Evolutionary conservation across 2,888 invertebrate genomes (phyloP).

Genomic region (Cosmopolites sordidus): DNA sequence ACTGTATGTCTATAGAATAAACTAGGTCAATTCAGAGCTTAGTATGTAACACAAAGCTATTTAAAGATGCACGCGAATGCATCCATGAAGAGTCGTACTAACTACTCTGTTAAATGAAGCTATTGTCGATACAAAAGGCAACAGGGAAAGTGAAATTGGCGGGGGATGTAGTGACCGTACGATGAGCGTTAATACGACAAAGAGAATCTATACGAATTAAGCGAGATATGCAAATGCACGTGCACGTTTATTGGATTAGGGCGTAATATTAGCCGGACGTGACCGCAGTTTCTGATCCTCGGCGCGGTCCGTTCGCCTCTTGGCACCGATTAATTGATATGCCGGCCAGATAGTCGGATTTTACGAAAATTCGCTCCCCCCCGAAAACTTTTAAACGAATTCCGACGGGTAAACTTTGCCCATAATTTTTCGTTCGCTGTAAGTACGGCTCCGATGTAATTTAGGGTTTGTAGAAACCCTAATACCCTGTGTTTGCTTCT

Average conservation of each 20-base stretch:
- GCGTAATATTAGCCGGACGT: slow-evolving; percentile 22
- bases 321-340: slow-evolving; percentile 14
- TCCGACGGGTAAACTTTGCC: slow-evolving; percentile 7
- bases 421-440: background rate
- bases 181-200: slow-evolving; percentile 18
- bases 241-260: slow-evolving; percentile 25
- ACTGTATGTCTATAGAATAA: too few relatives aligned
- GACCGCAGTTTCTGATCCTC: slow-evolving; percentile 18
- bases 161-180: slow-evolving; percentile 1
- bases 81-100: too few relatives aligned
- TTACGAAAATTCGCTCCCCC: background rate
- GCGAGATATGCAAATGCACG: slow-evolving; percentile 21
- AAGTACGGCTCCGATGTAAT: background rate
- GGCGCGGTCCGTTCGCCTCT: slow-evolving; percentile 12
- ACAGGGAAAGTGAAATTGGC: background rate
- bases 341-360: slow-evolving; percentile 8
- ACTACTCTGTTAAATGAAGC: too few relatives aligned
- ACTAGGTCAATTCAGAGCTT: too few relatives aligned
- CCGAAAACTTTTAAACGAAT: slow-evolving; percentile 12
- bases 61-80: too few relatives aligned
- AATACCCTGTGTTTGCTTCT: too few relatives aligned
- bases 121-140: background rate
- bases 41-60: too few relatives aligned
- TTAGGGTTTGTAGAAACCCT: background rate
- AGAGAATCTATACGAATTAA: slow-evolving; percentile 21